Evolutionary conservation across 37 sponge, comb jelly and placozoan species (phyloP).

Genomic region (Trichoplax adhaerens): DNA sequence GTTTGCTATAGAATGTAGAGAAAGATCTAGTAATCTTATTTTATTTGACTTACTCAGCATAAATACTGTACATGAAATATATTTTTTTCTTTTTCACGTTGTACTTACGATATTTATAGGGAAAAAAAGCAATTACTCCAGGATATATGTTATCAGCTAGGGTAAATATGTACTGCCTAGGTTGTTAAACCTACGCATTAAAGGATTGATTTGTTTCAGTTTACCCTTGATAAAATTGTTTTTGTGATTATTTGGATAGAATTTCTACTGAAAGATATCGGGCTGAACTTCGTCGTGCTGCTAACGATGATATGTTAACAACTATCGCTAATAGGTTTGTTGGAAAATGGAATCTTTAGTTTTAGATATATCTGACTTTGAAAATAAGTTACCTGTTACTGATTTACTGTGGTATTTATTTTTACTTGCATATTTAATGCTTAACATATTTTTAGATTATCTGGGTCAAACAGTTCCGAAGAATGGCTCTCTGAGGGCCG

Average conservation of each 20-base stretch:
- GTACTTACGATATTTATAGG: slow-evolving; percentile 2
- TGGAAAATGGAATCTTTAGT: too few relatives aligned
- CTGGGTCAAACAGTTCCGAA: too few relatives aligned
- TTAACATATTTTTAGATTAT: too few relatives aligned
- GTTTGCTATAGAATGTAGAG: slow-evolving; percentile 1
- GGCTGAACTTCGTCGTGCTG: slow-evolving; percentile 70
- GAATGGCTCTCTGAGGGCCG: too few relatives aligned
- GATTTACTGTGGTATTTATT: too few relatives aligned
- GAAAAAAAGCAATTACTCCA: slow-evolving; percentile 25
- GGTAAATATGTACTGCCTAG: slow-evolving; percentile 15
- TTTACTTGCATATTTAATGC: too few relatives aligned
- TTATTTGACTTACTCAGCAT: neutral
- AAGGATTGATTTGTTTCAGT: neutral
- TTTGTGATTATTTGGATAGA: slow-evolving; percentile 2
- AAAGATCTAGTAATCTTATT: neutral
- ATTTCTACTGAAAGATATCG: slow-evolving; percentile 58
- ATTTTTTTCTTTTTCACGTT: neutral
- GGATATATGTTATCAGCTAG: slow-evolving; percentile 18
- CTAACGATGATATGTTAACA: slow-evolving; percentile 45
- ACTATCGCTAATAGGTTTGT: slow-evolving; percentile 31
- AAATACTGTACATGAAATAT: neutral
- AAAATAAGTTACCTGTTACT: too few relatives aligned
- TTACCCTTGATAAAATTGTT: neutral
- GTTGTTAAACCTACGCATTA: neutral
- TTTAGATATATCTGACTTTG: too few relatives aligned